Evolutionary conservation across 2,888 invertebrate genomes (phyloP), one percentile per base, ranked within the genome.

Genomic region (Holacanthella duospinosa): DNA sequence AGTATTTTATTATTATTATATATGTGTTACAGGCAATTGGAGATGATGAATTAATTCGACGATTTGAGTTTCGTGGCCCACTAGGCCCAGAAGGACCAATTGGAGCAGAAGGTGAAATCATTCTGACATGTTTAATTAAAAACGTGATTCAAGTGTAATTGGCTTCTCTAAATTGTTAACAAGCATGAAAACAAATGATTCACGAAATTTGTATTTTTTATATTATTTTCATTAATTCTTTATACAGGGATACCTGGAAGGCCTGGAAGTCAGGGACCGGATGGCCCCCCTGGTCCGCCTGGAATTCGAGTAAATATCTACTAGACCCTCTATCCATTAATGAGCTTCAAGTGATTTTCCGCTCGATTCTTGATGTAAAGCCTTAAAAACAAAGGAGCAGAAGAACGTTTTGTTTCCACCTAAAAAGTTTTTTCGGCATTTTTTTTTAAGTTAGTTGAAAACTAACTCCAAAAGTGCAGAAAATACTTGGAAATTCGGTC

Each of bases 41-140:
- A 28, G 43, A 25, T 1, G 66, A 66, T 59, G 68, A 66, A 26
- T 9, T 48, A 21, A 61, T 60, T n/a, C 64, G 62, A 61, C 29
- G 59, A 19, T 66, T 64, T 63, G 61, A 59, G 4, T 69, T 68
- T 48, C 66, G 66, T 27, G 69, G 69, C 12, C 67, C 69, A 19
- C 25, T 19, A 28, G 69, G 69, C 9, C 67, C 66, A 6, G 28
- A 27, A 29, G 12, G 48, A 48, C 48, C 48, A 9, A 48, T 48
- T n/a, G 48, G 48, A n/a, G 16, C 48, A 48, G 48, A 48, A 21
- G 48, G 48, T 48, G n/a, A n/a, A n/a, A n/a, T n/a, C n/a, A 48
- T 4, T 48, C n/a, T 48, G 19, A 9, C 12, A 48, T 21, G 6
- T 21, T 48, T n/a, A 48, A n/a, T 48, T n/a, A 48, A 48, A 48